Base-by-base conservation (phyloP, 2,888 invertebrate species). In the Campoplex capitator region DNA sequence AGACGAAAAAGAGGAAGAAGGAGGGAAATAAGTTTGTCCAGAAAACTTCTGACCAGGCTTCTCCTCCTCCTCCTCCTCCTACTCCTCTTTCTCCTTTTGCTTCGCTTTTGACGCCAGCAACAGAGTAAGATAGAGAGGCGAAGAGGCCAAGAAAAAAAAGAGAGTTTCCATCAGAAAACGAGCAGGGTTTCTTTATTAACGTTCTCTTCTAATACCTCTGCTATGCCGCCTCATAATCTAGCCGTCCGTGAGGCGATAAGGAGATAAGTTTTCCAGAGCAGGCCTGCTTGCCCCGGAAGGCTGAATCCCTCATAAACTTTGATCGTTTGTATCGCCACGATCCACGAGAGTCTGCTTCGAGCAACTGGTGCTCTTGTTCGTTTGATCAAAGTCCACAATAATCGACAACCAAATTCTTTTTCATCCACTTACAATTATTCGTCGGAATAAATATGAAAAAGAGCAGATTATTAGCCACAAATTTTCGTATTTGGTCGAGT, bases 171-270 rank as follows among this genome's bases (percentile, higher is more conserved):
- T 86, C 81, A 65, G 71, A 81, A 74, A 80, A 73, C 62, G 67
- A 70, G 75, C 51, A 65, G 71, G 81, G 78, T 87, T 84, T 87
- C 87, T 82, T 87, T 78, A 78, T 84, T 84, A 84, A 86, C 83
- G 68, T 68, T 42, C 73, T 38, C 54, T 82, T 74, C 68, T 73
- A 65, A 68, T 54, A 62, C 54, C 42, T 56, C 51, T 48, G 76
- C 75, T 75, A 79, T 82, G 85, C 74, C 65, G 38, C 65, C 86
- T 83, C 83, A 62, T 62, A 75, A 75, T 79, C 58, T 54, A 81
- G 62, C 71, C 82, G 58, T 80, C 84, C 51, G 75, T 51, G 70
- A 56, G 77, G 81, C 81, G 80, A 84, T 84, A 81, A 86, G 83
- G 76, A 78, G 84, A 83, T 84, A 77, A 86, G 73, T 86, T 84